Percentiles rank a stretch among this genome's conserved stretches.
Conservation (phyloP, 2,888 invertebrate species). For the Balanococcus diminutus region DNA sequence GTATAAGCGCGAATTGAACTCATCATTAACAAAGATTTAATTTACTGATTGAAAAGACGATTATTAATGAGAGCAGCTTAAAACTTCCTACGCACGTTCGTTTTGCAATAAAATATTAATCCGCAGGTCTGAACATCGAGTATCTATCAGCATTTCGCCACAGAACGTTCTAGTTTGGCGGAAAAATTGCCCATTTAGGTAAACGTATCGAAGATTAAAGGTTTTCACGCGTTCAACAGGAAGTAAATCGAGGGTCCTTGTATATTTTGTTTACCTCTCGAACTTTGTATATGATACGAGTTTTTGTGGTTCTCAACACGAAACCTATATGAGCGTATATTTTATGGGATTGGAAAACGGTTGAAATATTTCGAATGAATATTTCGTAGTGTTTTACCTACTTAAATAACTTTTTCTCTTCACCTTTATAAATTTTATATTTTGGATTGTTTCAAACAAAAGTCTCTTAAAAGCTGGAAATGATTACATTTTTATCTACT, state of each 20-base stretch:
- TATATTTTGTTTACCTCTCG: neutral
- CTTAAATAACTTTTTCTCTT: too few species aligned
- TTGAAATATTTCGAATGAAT: neutral
- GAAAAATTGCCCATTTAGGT: neutral
- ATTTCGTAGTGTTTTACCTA: neutral
- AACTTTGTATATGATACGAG: neutral
- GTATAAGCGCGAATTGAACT: neutral
- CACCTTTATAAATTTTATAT: neutral
- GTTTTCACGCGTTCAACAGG: conserved; percentile 3
- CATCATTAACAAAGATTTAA: neutral
- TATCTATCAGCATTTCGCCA: neutral
- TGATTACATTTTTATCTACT: too few species aligned
- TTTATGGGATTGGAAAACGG: neutral
- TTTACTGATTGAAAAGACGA: neutral
- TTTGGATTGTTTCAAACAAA: neutral
- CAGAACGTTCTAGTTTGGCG: neutral
- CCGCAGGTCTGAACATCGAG: neutral
- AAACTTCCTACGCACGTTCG: neutral
- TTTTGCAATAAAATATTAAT: neutral
- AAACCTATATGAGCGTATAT: neutral
- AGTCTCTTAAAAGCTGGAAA: too few species aligned
- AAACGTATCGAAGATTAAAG: neutral
- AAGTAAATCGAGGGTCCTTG: neutral
- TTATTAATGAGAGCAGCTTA: neutral
- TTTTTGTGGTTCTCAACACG: neutral